These are phyloP conservation scores for Verasper variegatus DNA, from an alignment of 2,113 vertebrate species.

Conservation along the genomic window DNA sequence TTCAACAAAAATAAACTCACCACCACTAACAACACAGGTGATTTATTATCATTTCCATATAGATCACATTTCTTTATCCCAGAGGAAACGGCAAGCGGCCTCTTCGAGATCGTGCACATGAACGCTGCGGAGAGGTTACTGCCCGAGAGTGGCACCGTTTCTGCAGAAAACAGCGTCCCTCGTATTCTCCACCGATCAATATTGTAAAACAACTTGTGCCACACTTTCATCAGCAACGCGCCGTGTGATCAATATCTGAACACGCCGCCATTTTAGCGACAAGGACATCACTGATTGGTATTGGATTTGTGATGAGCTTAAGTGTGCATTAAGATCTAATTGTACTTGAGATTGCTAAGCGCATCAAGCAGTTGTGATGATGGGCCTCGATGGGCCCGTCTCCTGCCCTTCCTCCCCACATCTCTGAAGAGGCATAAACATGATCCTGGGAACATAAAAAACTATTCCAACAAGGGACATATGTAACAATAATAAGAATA, in stretches of 20 bases:
- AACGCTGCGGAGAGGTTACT: neutral
- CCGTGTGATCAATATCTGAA: slow-evolving; percentile 77
- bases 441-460: neutral
- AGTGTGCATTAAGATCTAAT: slow-evolving; percentile 79
- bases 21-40: neutral
- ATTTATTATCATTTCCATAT: neutral
- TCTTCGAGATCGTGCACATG: neutral
- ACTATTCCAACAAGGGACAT: neutral
- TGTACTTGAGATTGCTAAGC: slow-evolving; percentile 72
- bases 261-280: slow-evolving; percentile 68
- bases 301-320: slow-evolving; percentile 82
- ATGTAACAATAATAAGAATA: neutral
- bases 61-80: neutral
- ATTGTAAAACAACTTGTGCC: slow-evolving; percentile 73
- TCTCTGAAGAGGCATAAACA: neutral
- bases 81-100: neutral
- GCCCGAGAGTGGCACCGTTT: slow-evolving; percentile 12
- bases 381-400: slow-evolving; percentile 3
- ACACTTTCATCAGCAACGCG: slow-evolving; percentile 64
- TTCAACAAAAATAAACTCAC: neutral
- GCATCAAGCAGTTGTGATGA: slow-evolving; percentile 42
- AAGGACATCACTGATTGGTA: slow-evolving; percentile 83
- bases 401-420: slow-evolving; percentile 31
- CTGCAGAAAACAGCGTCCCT: slow-evolving; percentile 50
- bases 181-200: slow-evolving; percentile 70